Evolutionary conservation across 2,113 vertebrate genomes (phyloP).

Genomic region (Gavia stellata): DNA sequence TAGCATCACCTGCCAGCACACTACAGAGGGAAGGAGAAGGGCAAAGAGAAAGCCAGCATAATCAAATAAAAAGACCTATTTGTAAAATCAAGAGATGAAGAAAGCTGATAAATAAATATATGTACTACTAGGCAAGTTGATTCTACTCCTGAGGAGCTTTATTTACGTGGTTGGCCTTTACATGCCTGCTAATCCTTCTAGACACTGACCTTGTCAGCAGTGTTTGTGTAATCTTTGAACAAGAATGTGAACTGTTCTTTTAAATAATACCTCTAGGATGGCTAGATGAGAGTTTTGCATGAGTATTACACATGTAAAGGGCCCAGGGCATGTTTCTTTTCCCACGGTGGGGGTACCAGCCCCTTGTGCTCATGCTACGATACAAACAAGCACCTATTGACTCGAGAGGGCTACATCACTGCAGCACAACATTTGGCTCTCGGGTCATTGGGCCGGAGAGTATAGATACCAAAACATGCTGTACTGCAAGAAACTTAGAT

Average conservation of each 20-base stretch:
- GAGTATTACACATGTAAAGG: neutral
- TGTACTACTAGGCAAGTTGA: neutral
- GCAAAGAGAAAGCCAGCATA: neutral
- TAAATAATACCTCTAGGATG: neutral
- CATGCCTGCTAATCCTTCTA: slow-evolving; percentile 22
- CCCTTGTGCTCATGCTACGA: neutral
- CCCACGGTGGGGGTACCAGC: neutral
- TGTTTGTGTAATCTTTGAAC: slow-evolving; percentile 27
- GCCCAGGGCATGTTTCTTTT: neutral
- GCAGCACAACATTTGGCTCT: neutral
- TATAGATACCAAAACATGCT: neutral
- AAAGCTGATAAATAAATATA: neutral
- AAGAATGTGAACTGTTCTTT: neutral
- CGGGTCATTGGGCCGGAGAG: fast-evolving
- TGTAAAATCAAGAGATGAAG: neutral
- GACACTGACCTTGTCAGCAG: slow-evolving; percentile 27
- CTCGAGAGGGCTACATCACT: fast-evolving
- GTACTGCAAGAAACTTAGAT: neutral
- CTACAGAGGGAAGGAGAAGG: neutral
- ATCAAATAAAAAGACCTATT: neutral
- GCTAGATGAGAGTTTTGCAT: neutral
- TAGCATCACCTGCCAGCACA: neutral
- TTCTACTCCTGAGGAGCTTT: neutral
- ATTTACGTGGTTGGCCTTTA: slow-evolving; percentile 18
- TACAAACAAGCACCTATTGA: neutral